Evolutionary conservation across 1,140 invertebrate genomes (phyloP), one percentile per base, ranked within the genome.

Genomic region (Homarus americanus): DNA sequence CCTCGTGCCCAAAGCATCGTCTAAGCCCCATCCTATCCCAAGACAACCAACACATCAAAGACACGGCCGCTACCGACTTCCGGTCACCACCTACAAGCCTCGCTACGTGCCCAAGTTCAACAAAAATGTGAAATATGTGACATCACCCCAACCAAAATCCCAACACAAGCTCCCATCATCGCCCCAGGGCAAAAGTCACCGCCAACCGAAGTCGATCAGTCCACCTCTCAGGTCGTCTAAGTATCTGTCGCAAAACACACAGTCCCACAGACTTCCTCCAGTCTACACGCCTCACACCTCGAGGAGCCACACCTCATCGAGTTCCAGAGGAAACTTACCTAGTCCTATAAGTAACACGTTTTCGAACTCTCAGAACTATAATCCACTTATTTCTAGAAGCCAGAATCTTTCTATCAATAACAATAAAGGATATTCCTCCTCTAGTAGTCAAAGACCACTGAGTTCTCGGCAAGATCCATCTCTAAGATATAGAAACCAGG

Each of bases 61-160:
- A n/a, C n/a, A n/a, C n/a, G n/a, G n/a, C n/a, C n/a, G n/a, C n/a
- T n/a, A n/a, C 58, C 63, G 53, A 10, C 7, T 41, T 5, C 78
- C n/a, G 2, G 63, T 89, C 2, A 89, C 87, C n/a, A 89, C 87
- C 9, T 89, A 49, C 44, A 89, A 53, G 32, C 87, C 87, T n/a
- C 34, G 10, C 0, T n/a, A 58, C 32, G 17, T 73, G 20, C 75
- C 87, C 12, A 73, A 73, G 28, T 89, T 73, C 32, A 82, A 49
- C n/a, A 89, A 75, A 41, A 73, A 53, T 32, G 7, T 10, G 34
- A 89, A 82, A 36, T 15, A 36, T 49, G 10, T 36, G 24, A 44
- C 87, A 73, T 32, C 66, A 4, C 58, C 63, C 15, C 32, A 36
- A n/a, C 17, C 41, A 34, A 32, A 49, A 10, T 17, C 40, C 49